Base-by-base conservation (phyloP, 2,888 invertebrate species). In the Trichopria drosophilae region DNA sequence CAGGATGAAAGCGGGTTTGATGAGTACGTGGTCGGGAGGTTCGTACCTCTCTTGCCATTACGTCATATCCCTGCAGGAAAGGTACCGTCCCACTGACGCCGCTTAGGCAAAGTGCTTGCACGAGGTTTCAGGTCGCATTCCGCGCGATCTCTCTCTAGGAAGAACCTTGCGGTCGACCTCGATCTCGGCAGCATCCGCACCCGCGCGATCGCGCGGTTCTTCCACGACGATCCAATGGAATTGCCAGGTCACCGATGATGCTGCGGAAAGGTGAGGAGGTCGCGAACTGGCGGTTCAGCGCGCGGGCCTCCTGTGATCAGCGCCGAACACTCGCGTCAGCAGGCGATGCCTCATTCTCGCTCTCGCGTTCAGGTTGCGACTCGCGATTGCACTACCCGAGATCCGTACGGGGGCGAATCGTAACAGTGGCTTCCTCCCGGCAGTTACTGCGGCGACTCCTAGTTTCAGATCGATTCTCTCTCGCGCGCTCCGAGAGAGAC, bases 11-110 rank as follows among this genome's bases (percentile, higher is more conserved):
- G n/a, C n/a, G n/a, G 36, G 19, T 13, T 18, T n/a, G 16, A 32
- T 12, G 29, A 32, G 20, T 43, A 29, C 20, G 9, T 6, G 19
- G 13, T 22, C 24, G 39, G 24, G 20, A 43, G 47, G 40, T 44
- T 57, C 71, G 61, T 73, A 78, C 78, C 78, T 78, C 78, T 76
- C 78, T 78, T 77, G 78, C 78, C 78, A 78, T 78, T 76, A 78
- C 77, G 77, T 77, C 78, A 78, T 78, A 73, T 74, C 73, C 72
- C 72, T 72, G 73, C 73, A 72, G 72, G 71, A 70, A 71, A 67
- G 71, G 69, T 68, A 70, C 66, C 66, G 67, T 74, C 69, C 73
- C 72, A 68, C 67, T 61, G 64, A 64, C 69, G n/a, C n/a, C n/a
- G 70, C 67, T 69, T 65, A 67, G 66, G 65, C 64, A 61, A 60